Conservation (phyloP, 2,113 vertebrate genomes). For the Leucosticte australis region DNA sequence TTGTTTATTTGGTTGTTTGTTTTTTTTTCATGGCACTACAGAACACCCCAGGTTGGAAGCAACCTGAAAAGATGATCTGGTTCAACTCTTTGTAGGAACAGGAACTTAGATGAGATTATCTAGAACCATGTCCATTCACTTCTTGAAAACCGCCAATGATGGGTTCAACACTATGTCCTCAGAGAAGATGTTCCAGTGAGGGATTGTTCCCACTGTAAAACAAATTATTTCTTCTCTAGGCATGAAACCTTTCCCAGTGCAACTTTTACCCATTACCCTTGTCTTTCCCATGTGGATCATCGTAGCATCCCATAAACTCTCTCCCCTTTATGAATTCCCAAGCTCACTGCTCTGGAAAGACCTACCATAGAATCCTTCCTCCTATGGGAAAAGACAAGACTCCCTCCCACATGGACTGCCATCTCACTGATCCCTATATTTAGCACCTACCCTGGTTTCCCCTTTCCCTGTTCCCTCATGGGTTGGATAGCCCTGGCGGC, state of each 20-base stretch:
- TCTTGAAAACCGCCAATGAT: background rate
- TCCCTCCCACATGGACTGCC: too few relatives aligned
- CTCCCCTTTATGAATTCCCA: background rate
- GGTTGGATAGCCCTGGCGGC: too few relatives aligned
- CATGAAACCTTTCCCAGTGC: background rate
- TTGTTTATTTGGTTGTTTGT: background rate
- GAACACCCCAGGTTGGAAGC: background rate
- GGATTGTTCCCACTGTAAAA: background rate
- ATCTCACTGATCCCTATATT: too few relatives aligned
- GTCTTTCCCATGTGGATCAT: background rate
- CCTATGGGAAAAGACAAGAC: too few relatives aligned
- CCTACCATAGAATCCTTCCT: background rate
- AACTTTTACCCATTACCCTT: background rate
- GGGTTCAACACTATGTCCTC: background rate
- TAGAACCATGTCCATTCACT: rapidly evolving
- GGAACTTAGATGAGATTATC: background rate
- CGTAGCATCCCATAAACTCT: background rate
- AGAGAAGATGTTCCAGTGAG: background rate
- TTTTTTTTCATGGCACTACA: background rate
- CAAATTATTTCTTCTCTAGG: background rate
- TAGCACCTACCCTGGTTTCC: too few relatives aligned
- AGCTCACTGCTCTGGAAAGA: background rate
- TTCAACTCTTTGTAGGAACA: background rate
- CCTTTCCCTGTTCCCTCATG: too few relatives aligned
- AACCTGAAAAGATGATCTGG: background rate